Conservation (phyloP, 2,888 invertebrate genomes). For the Caenorhabditis doughertyi region DNA sequence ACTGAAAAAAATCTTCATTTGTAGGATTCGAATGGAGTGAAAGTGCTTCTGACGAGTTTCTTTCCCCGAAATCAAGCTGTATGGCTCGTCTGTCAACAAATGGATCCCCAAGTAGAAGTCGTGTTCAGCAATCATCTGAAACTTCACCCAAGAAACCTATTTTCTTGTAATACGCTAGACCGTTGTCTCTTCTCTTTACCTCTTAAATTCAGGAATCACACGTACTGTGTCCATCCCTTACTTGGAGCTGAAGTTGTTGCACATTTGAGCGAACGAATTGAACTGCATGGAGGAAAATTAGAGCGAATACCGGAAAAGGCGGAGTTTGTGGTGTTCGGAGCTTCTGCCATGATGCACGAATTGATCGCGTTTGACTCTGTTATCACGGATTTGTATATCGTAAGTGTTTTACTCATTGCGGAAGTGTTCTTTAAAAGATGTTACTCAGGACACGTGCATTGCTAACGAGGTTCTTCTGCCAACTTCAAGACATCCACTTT, state of each 20-base stretch:
- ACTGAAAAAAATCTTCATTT: neutral
- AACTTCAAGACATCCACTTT: slow-evolving; percentile 17
- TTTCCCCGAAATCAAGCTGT: neutral
- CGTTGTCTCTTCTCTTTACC: no score
- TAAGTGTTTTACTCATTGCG: neutral
- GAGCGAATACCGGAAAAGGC: slow-evolving; percentile 5
- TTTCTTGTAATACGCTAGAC: no score
- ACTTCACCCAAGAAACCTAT: no score
- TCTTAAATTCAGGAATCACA: slow-evolving; percentile 11
- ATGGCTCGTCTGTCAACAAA: neutral
- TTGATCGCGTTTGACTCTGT: slow-evolving; percentile 23
- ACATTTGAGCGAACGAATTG: neutral
- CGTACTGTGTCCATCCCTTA: slow-evolving; percentile 16
- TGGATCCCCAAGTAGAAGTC: neutral
- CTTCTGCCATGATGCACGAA: slow-evolving; percentile 27
- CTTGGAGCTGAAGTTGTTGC: neutral
- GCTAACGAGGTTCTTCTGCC: neutral
- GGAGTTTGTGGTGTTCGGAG: slow-evolving; percentile 37
- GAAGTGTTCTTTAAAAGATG: neutral
- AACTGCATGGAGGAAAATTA: slow-evolving; percentile 22
- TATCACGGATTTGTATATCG: slow-evolving; percentile 54
- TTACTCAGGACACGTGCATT: slow-evolving; percentile 31
- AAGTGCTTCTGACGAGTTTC: neutral
- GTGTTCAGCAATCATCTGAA: neutral
- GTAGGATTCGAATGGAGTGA: slow-evolving; percentile 29